Percentiles rank a stretch among this genome's conserved stretches.
Evolutionary conservation across 2,113 vertebrate species (phyloP).

Genomic region (Cricetomys ansorgei): DNA sequence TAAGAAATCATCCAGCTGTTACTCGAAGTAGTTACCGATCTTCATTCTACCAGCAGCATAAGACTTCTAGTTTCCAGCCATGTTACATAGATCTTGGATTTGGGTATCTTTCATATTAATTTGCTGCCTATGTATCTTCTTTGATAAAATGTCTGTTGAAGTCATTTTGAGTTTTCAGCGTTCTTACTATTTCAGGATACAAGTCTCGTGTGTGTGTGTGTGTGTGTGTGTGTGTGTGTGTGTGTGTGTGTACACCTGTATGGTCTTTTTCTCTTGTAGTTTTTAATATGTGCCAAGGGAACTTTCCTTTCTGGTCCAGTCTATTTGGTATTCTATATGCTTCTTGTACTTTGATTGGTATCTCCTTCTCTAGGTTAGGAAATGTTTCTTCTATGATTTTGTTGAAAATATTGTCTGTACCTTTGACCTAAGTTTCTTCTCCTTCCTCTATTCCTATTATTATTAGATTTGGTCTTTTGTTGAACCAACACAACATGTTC

Average conservation of each 20-base stretch:
- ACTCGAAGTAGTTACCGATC: not conserved
- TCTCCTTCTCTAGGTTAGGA: too few relatives aligned
- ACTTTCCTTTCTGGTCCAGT: too few relatives aligned
- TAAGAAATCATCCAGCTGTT: not conserved
- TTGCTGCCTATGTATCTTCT: constrained; percentile 1
- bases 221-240: too few relatives aligned
- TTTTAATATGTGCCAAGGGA: too few relatives aligned
- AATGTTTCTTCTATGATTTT: too few relatives aligned
- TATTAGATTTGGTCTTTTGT: not conserved
- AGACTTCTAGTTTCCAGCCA: not conserved
- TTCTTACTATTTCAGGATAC: not conserved
- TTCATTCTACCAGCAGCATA: not conserved
- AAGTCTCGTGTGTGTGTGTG: not conserved
- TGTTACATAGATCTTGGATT: not conserved
- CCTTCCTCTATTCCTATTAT: too few relatives aligned
- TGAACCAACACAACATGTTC: not conserved
- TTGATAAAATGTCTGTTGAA: not conserved
- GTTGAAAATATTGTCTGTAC: too few relatives aligned
- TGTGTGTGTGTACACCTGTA: too few relatives aligned
- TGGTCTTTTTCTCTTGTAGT: too few relatives aligned
- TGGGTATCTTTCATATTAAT: not conserved
- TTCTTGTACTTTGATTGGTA: too few relatives aligned
- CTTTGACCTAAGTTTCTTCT: too few relatives aligned
- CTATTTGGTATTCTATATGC: too few relatives aligned
- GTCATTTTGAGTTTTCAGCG: not conserved